Base-by-base conservation (phyloP, 2,797 vertebrate species). In the Phaenicophaeus curvirostris region DNA sequence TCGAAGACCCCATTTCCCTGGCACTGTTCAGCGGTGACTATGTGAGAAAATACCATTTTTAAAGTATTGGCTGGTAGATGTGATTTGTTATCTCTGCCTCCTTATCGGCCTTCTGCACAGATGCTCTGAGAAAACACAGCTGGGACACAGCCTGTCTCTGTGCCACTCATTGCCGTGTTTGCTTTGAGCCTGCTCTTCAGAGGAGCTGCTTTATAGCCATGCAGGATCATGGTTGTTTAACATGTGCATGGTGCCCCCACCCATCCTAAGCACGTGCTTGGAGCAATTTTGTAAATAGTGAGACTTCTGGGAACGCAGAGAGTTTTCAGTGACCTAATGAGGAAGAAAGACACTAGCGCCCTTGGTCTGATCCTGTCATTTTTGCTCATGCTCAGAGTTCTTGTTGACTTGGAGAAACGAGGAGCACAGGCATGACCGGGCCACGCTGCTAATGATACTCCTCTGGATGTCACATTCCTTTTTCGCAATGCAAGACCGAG, bases 381-480 rank as follows among this genome's bases (percentile, higher is more conserved):
- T 73, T 63, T 74, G 27, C 68, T 91, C 50, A 15, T 58, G 42
- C 77, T 78, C 21, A 51, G 58, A 57, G 63, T 80, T 84, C 50
- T 42, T 81, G 24, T 42, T 48, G 80, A 39, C 55, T 87, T 39
- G 55, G 69, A 90, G 85, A 80, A 81, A 48, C 20, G 42, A 69
- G 62, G 54, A 78, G 35, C 4, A 3, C 51, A 35, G 55, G 28
- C 63, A 37, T 55, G 83, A 93, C 69, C 3, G 5, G 28, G 65
- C 44, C 30, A 3, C 19, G 17, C 80, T 84, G 63, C 48, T 93
- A 72, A 42, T 78, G 69, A 83, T 83, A 50, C 41, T 67, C 15
- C 41, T 72, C 82, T 66, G 66, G 63, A 65, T 74, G 81, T 85
- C 75, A 85, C 78, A 50, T 85, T 92, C 76, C 65, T 87, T 83